Percentiles rank a stretch among this genome's conserved stretches.
phyloP scores from a whole-genome alignment of 2,113 vertebrate genomes.

The Baryphthengus martii region DNA sequence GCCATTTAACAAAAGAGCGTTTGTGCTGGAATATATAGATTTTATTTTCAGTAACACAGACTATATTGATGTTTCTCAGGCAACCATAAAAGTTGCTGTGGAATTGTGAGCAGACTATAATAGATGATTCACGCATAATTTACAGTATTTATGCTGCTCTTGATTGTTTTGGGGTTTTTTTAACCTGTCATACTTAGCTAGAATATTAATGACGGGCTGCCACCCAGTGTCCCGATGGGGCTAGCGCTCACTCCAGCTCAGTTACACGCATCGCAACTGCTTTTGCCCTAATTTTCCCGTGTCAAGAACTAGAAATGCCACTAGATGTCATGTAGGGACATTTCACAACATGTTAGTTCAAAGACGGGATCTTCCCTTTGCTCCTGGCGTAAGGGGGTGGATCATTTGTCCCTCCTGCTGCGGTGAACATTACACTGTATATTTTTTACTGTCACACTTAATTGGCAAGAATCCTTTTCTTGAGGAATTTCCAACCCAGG shows the following conservation, averaged over 20 bases:
- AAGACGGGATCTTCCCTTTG: neutral
- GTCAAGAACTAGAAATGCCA: neutral
- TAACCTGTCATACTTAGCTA: neutral
- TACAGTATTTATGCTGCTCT: neutral
- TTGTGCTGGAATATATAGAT: neutral
- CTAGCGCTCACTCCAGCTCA: neutral
- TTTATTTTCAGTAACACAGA: neutral
- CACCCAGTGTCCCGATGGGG: neutral
- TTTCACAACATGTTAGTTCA: neutral
- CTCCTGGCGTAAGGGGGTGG: neutral
- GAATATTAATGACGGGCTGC: neutral
- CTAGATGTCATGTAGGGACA: neutral
- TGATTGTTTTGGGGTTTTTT: neutral
- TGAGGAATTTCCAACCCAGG: neutral
- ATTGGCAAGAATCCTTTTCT: neutral
- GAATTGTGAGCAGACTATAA: neutral
- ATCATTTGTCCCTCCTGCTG: neutral
- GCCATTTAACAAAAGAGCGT: neutral
- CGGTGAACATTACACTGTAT: neutral
- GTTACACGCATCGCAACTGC: neutral
- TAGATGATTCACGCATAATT: neutral
- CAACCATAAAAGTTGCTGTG: neutral
- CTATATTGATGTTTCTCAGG: neutral
- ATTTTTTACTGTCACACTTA: neutral
- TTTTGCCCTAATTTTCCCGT: neutral